Percentiles rank a stretch among this genome's conserved stretches.
phyloP scores from a whole-genome alignment of 2,797 vertebrate genomes.

The Tauraco hartlaubi region DNA sequence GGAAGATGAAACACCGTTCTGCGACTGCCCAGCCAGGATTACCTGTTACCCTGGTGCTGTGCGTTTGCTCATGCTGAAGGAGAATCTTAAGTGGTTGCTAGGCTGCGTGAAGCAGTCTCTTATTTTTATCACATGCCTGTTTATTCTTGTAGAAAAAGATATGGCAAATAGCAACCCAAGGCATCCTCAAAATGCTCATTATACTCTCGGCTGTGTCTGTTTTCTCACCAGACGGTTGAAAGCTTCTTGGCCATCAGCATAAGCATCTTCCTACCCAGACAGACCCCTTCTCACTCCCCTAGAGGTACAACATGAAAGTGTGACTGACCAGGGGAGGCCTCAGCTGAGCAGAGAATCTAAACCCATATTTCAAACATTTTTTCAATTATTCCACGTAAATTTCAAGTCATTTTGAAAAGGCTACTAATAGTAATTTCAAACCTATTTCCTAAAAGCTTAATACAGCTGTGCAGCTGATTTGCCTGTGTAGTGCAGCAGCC shows the following conservation, averaged over 20 bases:
- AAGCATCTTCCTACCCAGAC: neutral
- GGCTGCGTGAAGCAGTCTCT: constrained; percentile 42
- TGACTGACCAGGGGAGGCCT: neutral
- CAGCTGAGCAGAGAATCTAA: neutral
- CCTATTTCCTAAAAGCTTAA: neutral
- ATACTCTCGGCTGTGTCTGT: neutral
- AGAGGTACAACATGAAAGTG: neutral
- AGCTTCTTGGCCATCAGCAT: neutral
- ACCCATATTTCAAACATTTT: neutral
- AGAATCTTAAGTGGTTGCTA: constrained; percentile 55
- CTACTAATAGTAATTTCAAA: neutral
- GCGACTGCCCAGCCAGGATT: neutral
- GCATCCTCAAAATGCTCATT: constrained; percentile 14
- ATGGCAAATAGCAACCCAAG: neutral
- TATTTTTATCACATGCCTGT: constrained; percentile 67
- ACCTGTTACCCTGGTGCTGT: neutral
- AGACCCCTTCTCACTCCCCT: neutral
- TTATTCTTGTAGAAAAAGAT: constrained; percentile 53
- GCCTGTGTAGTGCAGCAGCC: neutral
- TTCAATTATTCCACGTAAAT: neutral
- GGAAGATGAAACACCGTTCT: neutral
- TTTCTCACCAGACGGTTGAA: neutral
- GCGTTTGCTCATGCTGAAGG: neutral
- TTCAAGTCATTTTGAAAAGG: neutral
- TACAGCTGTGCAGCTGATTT: neutral